A percentile compares a stretch with the other conserved stretches of the same genome.
Conservation (phyloP, 2,113 vertebrate genomes). For the Odontophorus gujanensis region DNA sequence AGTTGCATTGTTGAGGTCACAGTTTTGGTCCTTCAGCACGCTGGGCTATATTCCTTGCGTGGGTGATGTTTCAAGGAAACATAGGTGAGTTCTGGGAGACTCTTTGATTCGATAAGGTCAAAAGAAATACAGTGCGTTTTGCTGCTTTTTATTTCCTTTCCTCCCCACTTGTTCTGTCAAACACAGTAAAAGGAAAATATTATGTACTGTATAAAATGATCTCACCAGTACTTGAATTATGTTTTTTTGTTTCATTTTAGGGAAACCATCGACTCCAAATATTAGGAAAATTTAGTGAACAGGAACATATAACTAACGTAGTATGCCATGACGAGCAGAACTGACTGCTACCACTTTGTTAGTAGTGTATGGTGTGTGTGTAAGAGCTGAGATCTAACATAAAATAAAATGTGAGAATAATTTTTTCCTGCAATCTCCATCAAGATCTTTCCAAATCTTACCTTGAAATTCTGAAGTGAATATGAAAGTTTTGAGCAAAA, state of each 20-base stretch:
- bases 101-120: background rate
- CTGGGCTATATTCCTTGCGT: background rate
- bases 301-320: background rate
- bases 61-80: background rate
- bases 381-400: background rate
- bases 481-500: background rate
- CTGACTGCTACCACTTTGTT: background rate
- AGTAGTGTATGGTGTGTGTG: background rate
- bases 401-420: background rate
- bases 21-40: background rate
- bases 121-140: background rate
- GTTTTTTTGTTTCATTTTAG: background rate
- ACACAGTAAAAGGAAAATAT: background rate
- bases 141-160: background rate
- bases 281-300: background rate
- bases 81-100: background rate
- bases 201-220: background rate
- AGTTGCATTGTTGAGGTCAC: background rate
- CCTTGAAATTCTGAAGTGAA: background rate
- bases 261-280: background rate
- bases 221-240: background rate
- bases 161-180: background rate
- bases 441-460: background rate
- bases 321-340: background rate
- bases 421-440: background rate